phyloP scores from a whole-genome alignment of 2,113 vertebrate species.

The Mormyrus iriodes region DNA sequence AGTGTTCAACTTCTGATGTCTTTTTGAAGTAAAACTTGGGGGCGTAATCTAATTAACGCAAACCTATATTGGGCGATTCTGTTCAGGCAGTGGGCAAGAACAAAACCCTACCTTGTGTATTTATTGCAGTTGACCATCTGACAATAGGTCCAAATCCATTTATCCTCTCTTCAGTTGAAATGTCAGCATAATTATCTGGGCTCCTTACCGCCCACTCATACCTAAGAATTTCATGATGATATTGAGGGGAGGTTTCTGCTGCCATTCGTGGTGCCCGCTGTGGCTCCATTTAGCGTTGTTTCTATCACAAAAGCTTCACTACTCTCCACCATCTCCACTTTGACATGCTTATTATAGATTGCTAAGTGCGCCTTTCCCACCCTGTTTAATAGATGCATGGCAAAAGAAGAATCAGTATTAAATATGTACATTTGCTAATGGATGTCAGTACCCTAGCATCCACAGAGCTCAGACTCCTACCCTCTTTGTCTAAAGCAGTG shows the following conservation, averaged over 20 bases:
- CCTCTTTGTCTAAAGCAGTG: neutral
- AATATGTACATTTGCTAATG: neutral
- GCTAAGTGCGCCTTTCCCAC: neutral
- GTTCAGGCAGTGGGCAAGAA: neutral
- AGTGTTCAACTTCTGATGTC: neutral
- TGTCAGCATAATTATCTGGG: slow-evolving; percentile 9
- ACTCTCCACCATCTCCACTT: neutral
- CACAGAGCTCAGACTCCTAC: neutral
- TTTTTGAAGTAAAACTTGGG: neutral
- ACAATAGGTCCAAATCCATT: slow-evolving; percentile 1
- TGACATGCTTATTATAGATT: neutral
- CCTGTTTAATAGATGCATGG: neutral
- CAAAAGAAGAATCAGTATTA: neutral
- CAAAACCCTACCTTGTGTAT: neutral
- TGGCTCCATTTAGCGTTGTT: neutral
- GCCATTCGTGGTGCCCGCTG: neutral
- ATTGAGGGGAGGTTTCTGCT: neutral
- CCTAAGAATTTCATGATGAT: neutral
- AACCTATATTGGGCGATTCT: neutral
- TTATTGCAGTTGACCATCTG: slow-evolving; percentile 10
- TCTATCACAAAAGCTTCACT: neutral
- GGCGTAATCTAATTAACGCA: slow-evolving; percentile 11
- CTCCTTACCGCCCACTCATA: neutral
- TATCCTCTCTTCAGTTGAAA: slow-evolving; percentile 1
- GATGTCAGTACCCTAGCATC: neutral